A percentile compares a stretch with the other conserved stretches of the same genome.
phyloP scores from a whole-genome alignment of 2,113 vertebrate species.

The Tiliqua scincoides region DNA sequence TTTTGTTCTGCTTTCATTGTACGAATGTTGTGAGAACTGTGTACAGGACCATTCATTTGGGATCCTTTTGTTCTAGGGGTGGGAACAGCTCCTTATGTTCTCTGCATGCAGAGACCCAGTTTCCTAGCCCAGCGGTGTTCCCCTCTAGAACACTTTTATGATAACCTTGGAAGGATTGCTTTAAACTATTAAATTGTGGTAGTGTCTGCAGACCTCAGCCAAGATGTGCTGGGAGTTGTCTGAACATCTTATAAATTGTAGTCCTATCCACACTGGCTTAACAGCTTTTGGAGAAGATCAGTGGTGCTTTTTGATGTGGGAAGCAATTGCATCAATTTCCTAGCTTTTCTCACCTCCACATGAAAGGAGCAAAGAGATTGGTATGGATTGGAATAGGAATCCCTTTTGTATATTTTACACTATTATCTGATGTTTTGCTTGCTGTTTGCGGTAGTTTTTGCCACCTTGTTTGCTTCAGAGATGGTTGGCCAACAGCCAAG shows the following conservation, averaged over 20 bases:
- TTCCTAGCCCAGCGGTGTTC: neutral
- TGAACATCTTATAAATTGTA: slow-evolving; percentile 1
- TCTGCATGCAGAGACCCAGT: neutral
- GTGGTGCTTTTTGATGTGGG: neutral
- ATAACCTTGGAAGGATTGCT: neutral
- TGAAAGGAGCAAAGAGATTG: neutral
- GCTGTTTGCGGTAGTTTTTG: neutral
- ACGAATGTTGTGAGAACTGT: neutral
- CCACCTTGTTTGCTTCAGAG: neutral
- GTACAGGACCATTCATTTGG: neutral
- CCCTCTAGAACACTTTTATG: neutral
- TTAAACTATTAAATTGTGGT: slow-evolving; percentile 2
- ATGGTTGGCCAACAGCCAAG: neutral
- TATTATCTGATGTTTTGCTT: neutral
- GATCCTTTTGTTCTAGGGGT: neutral
- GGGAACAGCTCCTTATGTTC: neutral
- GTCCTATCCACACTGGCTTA: neutral
- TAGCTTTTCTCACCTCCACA: neutral
- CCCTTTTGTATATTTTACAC: neutral
- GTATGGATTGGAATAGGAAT: neutral
- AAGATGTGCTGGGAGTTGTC: neutral
- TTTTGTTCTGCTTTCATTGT: neutral
- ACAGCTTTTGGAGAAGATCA: neutral
- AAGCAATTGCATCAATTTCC: neutral
- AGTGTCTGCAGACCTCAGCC: neutral